Percentiles rank a stretch among this genome's conserved stretches.
Evolutionary conservation across 23 tunicate species (phyloP).

Genomic region (Diplosoma virens): DNA sequence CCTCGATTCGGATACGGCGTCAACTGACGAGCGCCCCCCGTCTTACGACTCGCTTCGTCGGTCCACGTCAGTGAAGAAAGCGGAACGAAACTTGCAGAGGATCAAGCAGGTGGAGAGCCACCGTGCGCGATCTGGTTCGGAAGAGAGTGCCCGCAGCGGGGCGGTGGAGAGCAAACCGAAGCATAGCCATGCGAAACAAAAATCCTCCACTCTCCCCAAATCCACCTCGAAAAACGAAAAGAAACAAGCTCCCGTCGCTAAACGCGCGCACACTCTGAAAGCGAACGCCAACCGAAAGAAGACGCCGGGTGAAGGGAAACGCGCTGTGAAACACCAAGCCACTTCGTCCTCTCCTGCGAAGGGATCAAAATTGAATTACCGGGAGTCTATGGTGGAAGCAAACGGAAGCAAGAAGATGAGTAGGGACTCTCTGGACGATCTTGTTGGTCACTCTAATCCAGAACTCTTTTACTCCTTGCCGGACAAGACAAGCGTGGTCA

Average conservation of each 20-base stretch:
- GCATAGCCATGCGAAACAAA: neutral
- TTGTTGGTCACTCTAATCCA: conserved; percentile 21
- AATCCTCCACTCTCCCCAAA: neutral
- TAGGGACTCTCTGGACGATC: conserved; percentile 28
- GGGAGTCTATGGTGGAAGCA: neutral
- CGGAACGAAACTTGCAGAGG: conserved; percentile 56
- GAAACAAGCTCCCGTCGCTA: neutral
- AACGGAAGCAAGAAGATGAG: neutral
- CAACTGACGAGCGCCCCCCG: conserved; percentile 69
- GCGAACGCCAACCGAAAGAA: neutral
- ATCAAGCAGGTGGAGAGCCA: conserved; percentile 51
- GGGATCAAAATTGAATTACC: neutral
- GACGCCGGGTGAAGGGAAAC: neutral
- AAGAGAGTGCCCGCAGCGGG: conserved; percentile 23
- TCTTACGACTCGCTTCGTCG: conserved; percentile 52
- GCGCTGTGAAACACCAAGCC: neutral
- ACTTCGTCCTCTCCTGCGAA: neutral
- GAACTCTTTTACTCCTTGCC: conserved; percentile 39
- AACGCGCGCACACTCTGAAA: conserved; percentile 4
- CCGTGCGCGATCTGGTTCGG: conserved; percentile 9
- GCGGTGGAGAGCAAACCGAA: conserved; percentile 5
- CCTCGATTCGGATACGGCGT: conserved; percentile 19
- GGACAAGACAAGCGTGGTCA: neutral
- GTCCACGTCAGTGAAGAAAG: conserved; percentile 43
- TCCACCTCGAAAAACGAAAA: conserved; percentile 11